Conservation (phyloP, 2,113 vertebrate species). For the Brachyhypopomus gauderio region DNA sequence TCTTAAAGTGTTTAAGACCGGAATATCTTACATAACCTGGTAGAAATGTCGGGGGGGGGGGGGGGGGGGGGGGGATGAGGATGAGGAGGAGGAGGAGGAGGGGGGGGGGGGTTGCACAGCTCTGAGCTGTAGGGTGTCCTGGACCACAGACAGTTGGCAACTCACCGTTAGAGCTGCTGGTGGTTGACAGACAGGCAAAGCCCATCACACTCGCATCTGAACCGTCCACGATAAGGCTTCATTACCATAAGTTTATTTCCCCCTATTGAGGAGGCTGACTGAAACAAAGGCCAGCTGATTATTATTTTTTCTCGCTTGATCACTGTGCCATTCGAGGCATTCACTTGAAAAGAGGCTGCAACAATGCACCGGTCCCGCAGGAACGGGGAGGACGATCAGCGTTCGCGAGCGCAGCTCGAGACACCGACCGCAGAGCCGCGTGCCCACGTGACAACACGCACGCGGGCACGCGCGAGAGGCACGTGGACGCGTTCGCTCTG, state of each 20-base stretch:
- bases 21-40: too few species aligned
- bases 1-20: too few species aligned
- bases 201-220: slow-evolving; percentile 72
- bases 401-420: slow-evolving; percentile 45
- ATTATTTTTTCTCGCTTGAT: slow-evolving; percentile 68
- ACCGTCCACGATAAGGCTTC: slow-evolving; percentile 73
- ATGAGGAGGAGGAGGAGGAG: too few species aligned
- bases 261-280: slow-evolving; percentile 61
- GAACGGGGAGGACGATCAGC: slow-evolving; percentile 56
- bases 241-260: slow-evolving; percentile 79
- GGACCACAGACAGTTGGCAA: slow-evolving; percentile 65
- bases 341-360: slow-evolving; percentile 51
- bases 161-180: slow-evolving; percentile 38
- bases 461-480: slow-evolving; percentile 60
- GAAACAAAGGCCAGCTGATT: slow-evolving; percentile 75
- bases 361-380: slow-evolving; percentile 61
- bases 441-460: slow-evolving; percentile 68
- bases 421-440: slow-evolving; percentile 58
- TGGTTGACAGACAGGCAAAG: slow-evolving; percentile 62
- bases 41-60: too few species aligned
- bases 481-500: slow-evolving; percentile 62
- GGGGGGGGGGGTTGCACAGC: too few species aligned
- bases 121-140: slow-evolving; percentile 63
- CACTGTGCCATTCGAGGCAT: slow-evolving; percentile 69
- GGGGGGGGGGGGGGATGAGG: too few species aligned